Evolutionary conservation across 1,140 invertebrate genomes (phyloP), one percentile per base, ranked within the genome.

Genomic region (Drosophila parabipectinata): DNA sequence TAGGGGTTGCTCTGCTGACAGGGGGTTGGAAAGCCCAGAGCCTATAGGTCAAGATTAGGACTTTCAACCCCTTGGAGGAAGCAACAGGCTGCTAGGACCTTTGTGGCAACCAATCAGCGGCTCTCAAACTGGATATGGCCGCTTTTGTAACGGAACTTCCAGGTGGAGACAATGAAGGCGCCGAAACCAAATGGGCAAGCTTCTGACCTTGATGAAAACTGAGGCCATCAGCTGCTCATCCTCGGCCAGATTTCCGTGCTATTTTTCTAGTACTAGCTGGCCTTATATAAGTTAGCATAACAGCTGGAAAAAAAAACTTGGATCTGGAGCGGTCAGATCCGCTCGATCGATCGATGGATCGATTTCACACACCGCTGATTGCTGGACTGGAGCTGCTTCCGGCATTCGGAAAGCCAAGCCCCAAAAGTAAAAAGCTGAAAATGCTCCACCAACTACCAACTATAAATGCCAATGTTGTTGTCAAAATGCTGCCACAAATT

Each of bases 401-500:
- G 82, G 82, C 76, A 55, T 69, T 55, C 48, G 34, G 28, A 18
- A 32, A 39, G 58, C 81, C 84, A 88, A 89, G 83, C 83, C 79
- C 72, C 60, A 55, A 48, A 62, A 15, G 10, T 28, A 28, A 28
- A 28, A 28, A 28, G 7, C 26, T 37, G 34, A 14, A 41, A 44
- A n/a, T 44, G 21, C 39, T 37, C 18, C 26, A 28, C 47, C 30
- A 66, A 60, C 64, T 88, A 34, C 47, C 21, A 66, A 57, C 58
- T 88, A 88, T 88, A 88, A 88, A 88, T 88, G 79, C 58, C 76
- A 67, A 88, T 67, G 79, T 61, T 77, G 67, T 72, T 83, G 83
- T 88, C 83, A 88, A 89, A 88, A 89, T 77, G 60, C 58, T 79
- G 84, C 83, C 83, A 88, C 79, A 88, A 88, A 63, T 88, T 88